phyloP scores from a whole-genome alignment of 2,113 vertebrate species.

The Catharus bicknelli region DNA sequence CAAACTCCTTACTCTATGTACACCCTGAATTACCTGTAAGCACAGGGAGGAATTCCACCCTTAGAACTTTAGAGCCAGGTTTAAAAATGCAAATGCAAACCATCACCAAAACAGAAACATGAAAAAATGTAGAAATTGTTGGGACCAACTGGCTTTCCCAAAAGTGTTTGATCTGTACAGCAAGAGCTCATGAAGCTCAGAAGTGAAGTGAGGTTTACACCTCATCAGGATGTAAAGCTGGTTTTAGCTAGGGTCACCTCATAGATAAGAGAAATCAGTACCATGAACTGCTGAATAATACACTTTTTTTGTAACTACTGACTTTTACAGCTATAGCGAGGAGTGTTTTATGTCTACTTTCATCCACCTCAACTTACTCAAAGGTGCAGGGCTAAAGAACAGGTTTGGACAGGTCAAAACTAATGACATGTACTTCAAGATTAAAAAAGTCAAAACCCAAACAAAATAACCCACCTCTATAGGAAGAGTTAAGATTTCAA shows the following conservation, averaged over 20 bases:
- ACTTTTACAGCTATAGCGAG: neutral
- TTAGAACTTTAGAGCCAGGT: neutral
- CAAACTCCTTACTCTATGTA: neutral
- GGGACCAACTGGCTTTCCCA: neutral
- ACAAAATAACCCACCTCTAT: neutral
- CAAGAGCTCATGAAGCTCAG: neutral
- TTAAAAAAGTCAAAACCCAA: neutral
- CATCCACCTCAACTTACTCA: neutral
- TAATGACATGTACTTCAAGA: neutral
- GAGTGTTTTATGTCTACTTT: neutral
- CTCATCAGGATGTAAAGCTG: neutral
- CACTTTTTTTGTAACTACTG: neutral
- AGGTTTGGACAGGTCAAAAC: neutral
- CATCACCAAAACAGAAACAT: neutral
- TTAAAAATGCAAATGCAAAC: neutral
- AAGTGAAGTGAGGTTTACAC: neutral
- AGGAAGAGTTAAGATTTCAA: conserved; percentile 3
- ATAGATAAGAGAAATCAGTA: neutral
- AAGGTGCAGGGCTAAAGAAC: neutral
- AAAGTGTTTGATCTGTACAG: neutral
- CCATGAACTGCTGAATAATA: neutral
- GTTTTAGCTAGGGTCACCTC: neutral
- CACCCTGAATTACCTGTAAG: neutral
- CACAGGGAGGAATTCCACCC: neutral
- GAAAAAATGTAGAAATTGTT: neutral